phyloP scores from a whole-genome alignment of 64 coral and sea anemone species.

The Catalaphyllia jardinei region DNA sequence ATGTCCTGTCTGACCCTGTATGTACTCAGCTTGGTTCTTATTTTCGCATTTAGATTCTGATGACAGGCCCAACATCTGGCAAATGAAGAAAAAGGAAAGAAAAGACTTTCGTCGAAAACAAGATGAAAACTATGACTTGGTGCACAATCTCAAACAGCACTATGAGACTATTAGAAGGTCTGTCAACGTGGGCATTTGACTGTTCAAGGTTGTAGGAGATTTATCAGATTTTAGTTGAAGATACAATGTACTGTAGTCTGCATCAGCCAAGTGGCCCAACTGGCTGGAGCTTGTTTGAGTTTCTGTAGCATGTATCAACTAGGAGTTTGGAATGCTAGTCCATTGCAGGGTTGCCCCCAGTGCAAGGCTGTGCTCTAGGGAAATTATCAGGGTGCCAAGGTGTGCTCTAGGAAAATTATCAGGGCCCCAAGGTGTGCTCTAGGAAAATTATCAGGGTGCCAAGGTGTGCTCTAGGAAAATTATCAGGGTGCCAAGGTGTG shows the following conservation, averaged over 20 bases:
- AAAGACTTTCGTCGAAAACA: slow-evolving; percentile 81
- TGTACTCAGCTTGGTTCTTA: background rate
- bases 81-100: slow-evolving; percentile 96
- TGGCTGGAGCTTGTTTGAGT: background rate
- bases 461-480: no score
- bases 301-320: background rate
- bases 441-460: no score
- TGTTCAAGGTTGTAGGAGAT: background rate
- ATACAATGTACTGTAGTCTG: no score
- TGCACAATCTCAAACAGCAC: slow-evolving; percentile 66
- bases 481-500: no score
- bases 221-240: background rate
- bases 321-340: no score
- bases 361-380: no score
- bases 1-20: background rate
- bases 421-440: no score
- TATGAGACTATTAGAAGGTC: slow-evolving; percentile 94
- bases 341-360: no score
- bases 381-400: no score
- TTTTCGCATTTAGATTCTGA: slow-evolving; percentile 27
- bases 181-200: background rate
- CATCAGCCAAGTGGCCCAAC: background rate
- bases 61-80: slow-evolving; percentile 82
- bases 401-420: no score
- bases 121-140: slow-evolving; percentile 78